A percentile compares a stretch with the other conserved stretches of the same genome.
Evolutionary conservation across 2,888 invertebrate species (phyloP).

Genomic region (Sialis lutaria): DNA sequence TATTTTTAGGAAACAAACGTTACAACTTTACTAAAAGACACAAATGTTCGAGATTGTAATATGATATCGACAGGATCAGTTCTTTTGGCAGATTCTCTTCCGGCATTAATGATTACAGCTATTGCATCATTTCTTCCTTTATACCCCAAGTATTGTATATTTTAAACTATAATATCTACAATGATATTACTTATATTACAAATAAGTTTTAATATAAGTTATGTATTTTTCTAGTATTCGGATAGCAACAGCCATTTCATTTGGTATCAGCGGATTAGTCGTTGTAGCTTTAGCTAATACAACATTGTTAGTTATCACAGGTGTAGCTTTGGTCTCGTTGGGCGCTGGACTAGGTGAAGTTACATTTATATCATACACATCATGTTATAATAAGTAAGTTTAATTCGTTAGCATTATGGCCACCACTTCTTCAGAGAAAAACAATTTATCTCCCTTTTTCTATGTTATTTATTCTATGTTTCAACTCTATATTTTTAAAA

Average conservation of each 20-base stretch:
- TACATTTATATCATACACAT: constrained; percentile 46
- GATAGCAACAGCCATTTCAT: neutral
- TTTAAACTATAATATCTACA: neutral
- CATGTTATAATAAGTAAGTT: constrained; percentile 36
- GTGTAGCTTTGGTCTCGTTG: constrained; percentile 49
- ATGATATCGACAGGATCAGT: constrained; percentile 47
- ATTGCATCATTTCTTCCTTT: constrained; percentile 43
- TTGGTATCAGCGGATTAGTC: constrained; percentile 28
- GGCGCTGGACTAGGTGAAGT: constrained; percentile 56
- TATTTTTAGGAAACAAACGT: no score
- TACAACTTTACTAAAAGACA: neutral
- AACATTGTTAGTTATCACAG: constrained; percentile 36
- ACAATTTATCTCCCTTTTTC: no score
- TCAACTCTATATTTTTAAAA: no score
- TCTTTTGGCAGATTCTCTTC: constrained; percentile 52
- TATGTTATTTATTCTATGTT: no score
- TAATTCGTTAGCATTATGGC: neutral
- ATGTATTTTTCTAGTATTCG: neutral
- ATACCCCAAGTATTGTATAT: constrained; percentile 12
- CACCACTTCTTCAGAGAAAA: no score
- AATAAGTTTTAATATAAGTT: constrained; percentile 15
- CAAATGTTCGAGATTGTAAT: constrained; percentile 30
- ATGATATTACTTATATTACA: neutral
- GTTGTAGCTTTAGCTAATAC: constrained; percentile 35
- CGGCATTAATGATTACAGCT: constrained; percentile 43